phyloP scores from a whole-genome alignment of 2,113 vertebrate species.

The Microtus pennsylvanicus region DNA sequence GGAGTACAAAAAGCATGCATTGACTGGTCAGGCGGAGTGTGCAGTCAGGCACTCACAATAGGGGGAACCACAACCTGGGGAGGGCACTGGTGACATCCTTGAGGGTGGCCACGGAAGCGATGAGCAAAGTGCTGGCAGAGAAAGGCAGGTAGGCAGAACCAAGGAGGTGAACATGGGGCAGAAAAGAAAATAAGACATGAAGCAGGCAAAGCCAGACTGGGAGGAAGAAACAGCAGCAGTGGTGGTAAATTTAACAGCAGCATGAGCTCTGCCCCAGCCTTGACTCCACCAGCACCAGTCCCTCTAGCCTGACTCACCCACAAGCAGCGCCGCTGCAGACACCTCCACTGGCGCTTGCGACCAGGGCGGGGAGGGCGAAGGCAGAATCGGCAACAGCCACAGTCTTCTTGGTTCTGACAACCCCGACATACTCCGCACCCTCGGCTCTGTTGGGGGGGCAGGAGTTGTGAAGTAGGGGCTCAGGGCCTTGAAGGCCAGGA shows the following conservation, averaged over 20 bases:
- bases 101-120: conserved; percentile 57
- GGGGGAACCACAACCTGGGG: conserved; percentile 72
- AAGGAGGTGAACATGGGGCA: not conserved
- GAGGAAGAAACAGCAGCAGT: conserved; percentile 30
- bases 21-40: conserved; percentile 12
- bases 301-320: conserved; percentile 72
- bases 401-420: conserved; percentile 90
- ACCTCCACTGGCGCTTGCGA: conserved; percentile 82
- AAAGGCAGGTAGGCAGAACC: conserved; percentile 42
- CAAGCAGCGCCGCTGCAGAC: conserved; percentile 84
- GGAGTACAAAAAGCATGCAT: conserved; percentile 38
- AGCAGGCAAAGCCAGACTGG: conserved; percentile 34
- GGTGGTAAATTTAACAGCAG: conserved; percentile 22
- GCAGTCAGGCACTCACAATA: conserved; percentile 71
- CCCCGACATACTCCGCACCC: conserved; percentile 92
- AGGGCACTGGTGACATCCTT: conserved; percentile 72
- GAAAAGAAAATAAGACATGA: conserved; percentile 65
- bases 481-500: conserved; percentile 16
- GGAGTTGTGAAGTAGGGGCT: conserved; percentile 32
- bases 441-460: conserved; percentile 85
- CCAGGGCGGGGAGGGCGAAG: conserved; percentile 82
- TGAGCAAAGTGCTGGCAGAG: conserved; percentile 71
- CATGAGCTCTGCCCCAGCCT: conserved; percentile 51
- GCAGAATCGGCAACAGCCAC: conserved; percentile 91
- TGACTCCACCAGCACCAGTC: not conserved